Base-by-base conservation (phyloP, 2,797 vertebrate genomes). In the Chelon auratus region DNA sequence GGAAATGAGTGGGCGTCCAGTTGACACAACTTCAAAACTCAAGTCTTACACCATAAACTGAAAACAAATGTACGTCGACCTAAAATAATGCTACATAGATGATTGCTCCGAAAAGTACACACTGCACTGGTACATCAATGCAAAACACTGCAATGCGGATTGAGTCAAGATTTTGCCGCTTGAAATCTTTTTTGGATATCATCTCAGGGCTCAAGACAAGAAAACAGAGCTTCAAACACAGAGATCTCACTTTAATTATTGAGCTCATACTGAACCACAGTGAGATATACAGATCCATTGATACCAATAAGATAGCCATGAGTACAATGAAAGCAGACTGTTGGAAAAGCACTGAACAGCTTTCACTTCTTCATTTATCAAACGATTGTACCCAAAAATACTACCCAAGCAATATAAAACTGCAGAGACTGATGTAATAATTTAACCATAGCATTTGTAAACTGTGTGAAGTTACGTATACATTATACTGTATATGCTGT, bases 1-100 rank as follows among this genome's bases (percentile, higher is more conserved):
- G 85, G 86, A 89, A 86, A 82, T 67, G 79, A 74, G 78, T 77
- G 64, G 81, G 81, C 50, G 73, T 78, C 66, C 55, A 68, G 68
- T 60, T 33, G 47, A 80, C 50, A 45, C 26, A 68, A 52, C 59
- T 22, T 0, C 48, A 67, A 26, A 76, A 65, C 18, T 60, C 37
- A 52, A 52, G 59, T 43, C 14, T 39, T 30, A 58, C 14, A 65
- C 47, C 11, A 59, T 48, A 18, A 75, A 72, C 45, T 50, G 22
- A 75, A 42, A 63, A 45, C 61, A 61, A 59, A 33, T 11, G 47
- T 15, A 13, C 11, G 55, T 8, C 1, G 37, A 73, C 22, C 18
- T 45, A 12, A 65, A 57, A 33, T 42, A 40, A 56, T 6, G 39
- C 37, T 40, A 33, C 30, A 15, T 5, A 20, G 9, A 50, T 0